Percentiles rank a stretch among this genome's conserved stretches.
Conservation (phyloP, 1,140 invertebrate species). For the Drosophila albomicans region DNA sequence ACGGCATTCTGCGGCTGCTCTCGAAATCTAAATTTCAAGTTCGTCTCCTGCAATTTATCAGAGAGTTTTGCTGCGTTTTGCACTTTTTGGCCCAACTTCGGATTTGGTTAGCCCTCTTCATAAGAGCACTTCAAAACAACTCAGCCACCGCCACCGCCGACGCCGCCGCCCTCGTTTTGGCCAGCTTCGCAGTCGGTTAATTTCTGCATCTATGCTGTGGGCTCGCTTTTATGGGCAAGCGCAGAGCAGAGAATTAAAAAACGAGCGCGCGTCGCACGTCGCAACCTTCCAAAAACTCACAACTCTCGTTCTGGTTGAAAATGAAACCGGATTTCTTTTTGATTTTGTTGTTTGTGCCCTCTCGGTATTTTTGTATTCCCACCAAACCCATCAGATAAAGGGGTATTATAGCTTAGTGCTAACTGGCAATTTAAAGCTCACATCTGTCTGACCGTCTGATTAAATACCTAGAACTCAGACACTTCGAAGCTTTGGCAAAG, state of each 20-base stretch:
- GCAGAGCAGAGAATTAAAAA: slow-evolving; percentile 42
- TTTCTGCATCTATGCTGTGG: slow-evolving; percentile 52
- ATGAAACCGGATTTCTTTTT: slow-evolving; percentile 81
- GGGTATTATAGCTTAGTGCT: too few species aligned
- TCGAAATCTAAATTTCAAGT: slow-evolving; percentile 82
- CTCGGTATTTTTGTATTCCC: background rate
- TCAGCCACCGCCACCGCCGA: background rate
- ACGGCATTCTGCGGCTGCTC: slow-evolving; percentile 58
- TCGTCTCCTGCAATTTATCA: slow-evolving; percentile 69
- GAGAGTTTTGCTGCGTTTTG: slow-evolving; percentile 49
- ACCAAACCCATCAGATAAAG: too few species aligned
- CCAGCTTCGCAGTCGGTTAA: slow-evolving; percentile 29
- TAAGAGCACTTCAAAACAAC: slow-evolving; percentile 56
- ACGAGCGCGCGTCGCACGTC: slow-evolving; percentile 24
- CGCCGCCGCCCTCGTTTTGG: background rate
- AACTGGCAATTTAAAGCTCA: too few species aligned
- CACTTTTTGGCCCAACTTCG: slow-evolving; percentile 37
- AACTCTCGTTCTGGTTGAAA: slow-evolving; percentile 72
- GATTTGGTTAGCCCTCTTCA: slow-evolving; percentile 47
- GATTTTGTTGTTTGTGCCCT: slow-evolving; percentile 39
- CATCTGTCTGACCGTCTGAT: too few species aligned
- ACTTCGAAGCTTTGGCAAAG: too few species aligned
- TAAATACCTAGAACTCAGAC: too few species aligned
- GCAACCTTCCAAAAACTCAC: slow-evolving; percentile 44
- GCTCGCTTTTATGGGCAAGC: slow-evolving; percentile 46